Evolutionary conservation across 2,888 invertebrate species (phyloP), one percentile per base, ranked within the genome.

Genomic region (Lamellibrachia satsuma): DNA sequence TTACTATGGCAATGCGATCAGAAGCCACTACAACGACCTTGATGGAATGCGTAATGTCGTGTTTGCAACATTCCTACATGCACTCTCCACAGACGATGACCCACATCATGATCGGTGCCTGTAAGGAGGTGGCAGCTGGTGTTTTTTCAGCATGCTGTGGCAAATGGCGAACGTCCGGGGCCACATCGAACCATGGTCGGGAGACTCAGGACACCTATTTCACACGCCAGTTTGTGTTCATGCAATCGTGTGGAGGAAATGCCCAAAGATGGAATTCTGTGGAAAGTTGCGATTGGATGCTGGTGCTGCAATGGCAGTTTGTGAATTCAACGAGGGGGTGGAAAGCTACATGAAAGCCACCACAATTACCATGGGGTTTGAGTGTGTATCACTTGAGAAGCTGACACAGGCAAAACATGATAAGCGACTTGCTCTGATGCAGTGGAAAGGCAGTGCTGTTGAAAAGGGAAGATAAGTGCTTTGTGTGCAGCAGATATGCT

Each of bases 51-150:
- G 60, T 22, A 60, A 60, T 60, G 60, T 22, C 22, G 60, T 91
- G 15, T n/a, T 90, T 15, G 91, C 27, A 9, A 52, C 91, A 22
- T 91, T 91, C 91, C n/a, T 52, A 0, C 91, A 91, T 11, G 91
- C 91, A 11, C 8, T 9, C 15, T 91, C 91, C 4, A 91, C 91
- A 27, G 91, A 91, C 3, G 27, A 91, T 15, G 52, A 91, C 2
- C 91, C 91, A 8, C 39, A 15, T 91, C 91, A 91, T 91, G 91
- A 91, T 91, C 91, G 52, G 11, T 91, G 91, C 15, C 60, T 15
- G 15, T 9, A 60, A 15, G 60, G 60, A 15, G 3, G 60, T 2
- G 11, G 15, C 1, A 60, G 60, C 60, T 7, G 15, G 60, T 60
- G 60, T 2, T 60, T 60, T 11, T 60, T 60, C 60, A 7, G 60